Evolutionary conservation across 2,797 vertebrate species (phyloP), one percentile per base, ranked within the genome.

Genomic region (Tenualosa ilisha): DNA sequence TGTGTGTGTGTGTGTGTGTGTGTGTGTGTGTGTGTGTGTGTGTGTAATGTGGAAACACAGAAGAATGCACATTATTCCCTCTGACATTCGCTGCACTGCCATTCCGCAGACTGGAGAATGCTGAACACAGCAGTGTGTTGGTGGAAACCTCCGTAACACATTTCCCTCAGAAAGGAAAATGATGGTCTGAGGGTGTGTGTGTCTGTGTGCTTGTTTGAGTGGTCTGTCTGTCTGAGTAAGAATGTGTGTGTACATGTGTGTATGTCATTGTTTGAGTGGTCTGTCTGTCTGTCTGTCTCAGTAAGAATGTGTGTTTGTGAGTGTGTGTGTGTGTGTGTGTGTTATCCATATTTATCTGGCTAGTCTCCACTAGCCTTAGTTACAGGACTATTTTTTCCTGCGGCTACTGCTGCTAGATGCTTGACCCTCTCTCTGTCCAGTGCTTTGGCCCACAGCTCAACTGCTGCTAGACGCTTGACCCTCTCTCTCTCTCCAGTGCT

Each of bases 61-160:
- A 17, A 43, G 82, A 72, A 84, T n/a, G 54, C 81, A 37, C 86
- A 86, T 50, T 84, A 61, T 82, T 59, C 22, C 56, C 63, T 31
- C 22, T 53, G 65, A 63, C 53, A 63, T 26, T 54, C 43, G 40
- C 37, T 43, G 17, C 72, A 65, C 46, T 12, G 61, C 61, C 31
- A 82, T 82, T 65, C 24, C 7, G 49, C 81, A 49, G 79, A 65
- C 40, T 13, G 53, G 40, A 50, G 81, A 46, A 37, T 81, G 54
- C 79, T 75, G 68, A 40, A 75, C 68, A 75, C 68, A 40, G 68
- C 31, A 75, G 31, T 43, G 31, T 75, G 26, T 40, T 15, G 8
- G 40, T 79, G 72, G 72, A 79, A 43, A 79, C 40, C 15, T 20
- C 72, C 40, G 6, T 0, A 0, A 79, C 72, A 22, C 72, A 20